These are phyloP conservation scores for Euglossa dilemma DNA, from an alignment of 1,140 invertebrate species.

Conservation along the genomic window DNA sequence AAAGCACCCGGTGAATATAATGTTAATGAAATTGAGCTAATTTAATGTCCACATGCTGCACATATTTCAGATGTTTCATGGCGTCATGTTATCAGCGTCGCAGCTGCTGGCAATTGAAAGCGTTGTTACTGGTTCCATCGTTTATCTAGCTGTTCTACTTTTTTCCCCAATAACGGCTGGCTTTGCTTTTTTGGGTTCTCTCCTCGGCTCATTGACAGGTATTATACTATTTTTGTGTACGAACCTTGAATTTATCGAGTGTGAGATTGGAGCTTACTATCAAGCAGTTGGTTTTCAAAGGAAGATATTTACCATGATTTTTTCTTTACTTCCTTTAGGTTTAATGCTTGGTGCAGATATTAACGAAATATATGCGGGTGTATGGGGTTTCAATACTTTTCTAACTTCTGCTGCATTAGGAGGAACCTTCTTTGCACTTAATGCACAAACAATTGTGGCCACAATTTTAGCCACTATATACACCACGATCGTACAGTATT, in stretches of 20 bases:
- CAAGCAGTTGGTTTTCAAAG: neutral
- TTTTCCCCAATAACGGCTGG: conserved; percentile 79
- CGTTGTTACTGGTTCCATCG: conserved; percentile 72
- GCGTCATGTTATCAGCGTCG: conserved; percentile 76
- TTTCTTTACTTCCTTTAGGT: conserved; percentile 39
- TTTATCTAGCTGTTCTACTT: conserved; percentile 79
- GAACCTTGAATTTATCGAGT: conserved; percentile 27
- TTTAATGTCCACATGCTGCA: neutral
- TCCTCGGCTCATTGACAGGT: conserved; percentile 77
- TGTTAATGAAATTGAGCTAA: neutral
- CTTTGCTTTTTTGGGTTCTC: conserved; percentile 78
- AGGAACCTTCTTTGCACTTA: conserved; percentile 78
- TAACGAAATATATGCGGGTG: conserved; percentile 74
- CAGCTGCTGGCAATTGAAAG: conserved; percentile 78
- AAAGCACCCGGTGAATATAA: no score
- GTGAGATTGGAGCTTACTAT: neutral
- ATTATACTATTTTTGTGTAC: conserved; percentile 44
- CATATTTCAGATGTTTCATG: conserved; percentile 76
- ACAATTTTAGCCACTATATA: conserved; percentile 75
- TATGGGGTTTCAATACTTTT: conserved; percentile 81
- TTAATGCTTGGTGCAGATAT: conserved; percentile 69
- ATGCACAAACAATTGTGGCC: conserved; percentile 74
- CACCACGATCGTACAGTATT: conserved; percentile 76
- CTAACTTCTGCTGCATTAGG: conserved; percentile 77
- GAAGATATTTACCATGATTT: neutral